Conservation (phyloP, 2,113 vertebrate genomes). For the Dryoscopus gambensis region DNA sequence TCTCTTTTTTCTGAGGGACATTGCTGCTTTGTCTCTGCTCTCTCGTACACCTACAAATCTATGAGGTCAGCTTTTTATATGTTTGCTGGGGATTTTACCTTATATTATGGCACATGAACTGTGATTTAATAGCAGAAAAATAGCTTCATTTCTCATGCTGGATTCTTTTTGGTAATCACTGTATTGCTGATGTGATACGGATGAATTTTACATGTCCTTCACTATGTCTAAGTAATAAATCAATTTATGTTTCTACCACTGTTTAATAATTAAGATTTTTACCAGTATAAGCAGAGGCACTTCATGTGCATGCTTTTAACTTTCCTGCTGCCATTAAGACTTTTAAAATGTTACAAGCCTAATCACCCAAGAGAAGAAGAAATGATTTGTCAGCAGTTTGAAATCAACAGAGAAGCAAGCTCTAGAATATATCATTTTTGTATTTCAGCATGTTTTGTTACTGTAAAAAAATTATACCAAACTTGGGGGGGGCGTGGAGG, state of each 20-base stretch:
- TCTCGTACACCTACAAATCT: background rate
- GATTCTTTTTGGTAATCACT: background rate
- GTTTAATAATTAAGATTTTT: background rate
- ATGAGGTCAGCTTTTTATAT: background rate
- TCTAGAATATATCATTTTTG: background rate
- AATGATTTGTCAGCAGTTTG: background rate
- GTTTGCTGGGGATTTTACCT: background rate
- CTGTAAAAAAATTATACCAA: background rate
- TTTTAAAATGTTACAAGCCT: background rate
- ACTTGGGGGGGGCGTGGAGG: background rate
- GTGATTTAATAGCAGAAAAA: background rate
- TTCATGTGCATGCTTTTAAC: background rate
- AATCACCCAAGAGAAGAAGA: background rate
- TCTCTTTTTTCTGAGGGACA: background rate
- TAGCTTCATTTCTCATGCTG: background rate
- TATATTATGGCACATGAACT: background rate
- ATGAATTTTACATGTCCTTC: background rate
- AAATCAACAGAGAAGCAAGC: background rate
- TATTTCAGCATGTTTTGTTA: background rate
- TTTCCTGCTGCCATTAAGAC: background rate
- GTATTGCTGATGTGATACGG: background rate
- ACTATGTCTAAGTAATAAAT: background rate
- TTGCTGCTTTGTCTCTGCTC: background rate
- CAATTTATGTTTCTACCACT: background rate
- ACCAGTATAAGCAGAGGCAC: background rate